phyloP scores from a whole-genome alignment of 92 coral and sea anemone species.

The Porites evermanni region DNA sequence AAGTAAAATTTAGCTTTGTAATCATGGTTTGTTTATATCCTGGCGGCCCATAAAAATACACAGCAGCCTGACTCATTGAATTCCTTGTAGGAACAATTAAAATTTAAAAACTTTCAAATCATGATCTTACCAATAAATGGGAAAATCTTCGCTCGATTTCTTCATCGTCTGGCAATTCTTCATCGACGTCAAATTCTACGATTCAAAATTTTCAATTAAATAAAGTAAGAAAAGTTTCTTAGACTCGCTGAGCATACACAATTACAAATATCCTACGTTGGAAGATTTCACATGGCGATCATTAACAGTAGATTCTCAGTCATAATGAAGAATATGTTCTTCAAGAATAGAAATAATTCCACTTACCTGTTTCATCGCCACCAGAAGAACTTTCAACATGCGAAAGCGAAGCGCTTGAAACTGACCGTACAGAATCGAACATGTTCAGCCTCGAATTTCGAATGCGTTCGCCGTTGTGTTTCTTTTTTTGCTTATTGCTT shows the following conservation, averaged over 20 bases:
- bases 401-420: conserved; percentile 68
- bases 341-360: not conserved
- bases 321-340: not conserved
- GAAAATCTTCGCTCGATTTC: conserved; percentile 94
- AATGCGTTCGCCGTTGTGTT: conserved; percentile 42
- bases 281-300: conserved; percentile 5
- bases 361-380: conserved; percentile 82
- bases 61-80: not conserved
- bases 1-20: conserved; percentile 11
- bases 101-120: not conserved
- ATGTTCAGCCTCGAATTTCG: conserved; percentile 66
- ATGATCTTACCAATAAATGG: conserved; percentile 73
- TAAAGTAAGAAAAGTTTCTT: not conserved
- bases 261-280: not conserved
- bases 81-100: not conserved
- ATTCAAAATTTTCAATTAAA: not conserved
- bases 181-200: conserved; percentile 91
- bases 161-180: conserved; percentile 94
- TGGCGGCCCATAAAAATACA: conserved; percentile 21
- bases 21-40: conserved; percentile 30
- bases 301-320: not conserved
- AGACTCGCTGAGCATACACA: not conserved
- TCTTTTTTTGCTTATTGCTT: conserved; percentile 37
- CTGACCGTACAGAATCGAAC: conserved; percentile 88
- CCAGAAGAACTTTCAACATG: conserved; percentile 77